Evolutionary conservation across 2,113 vertebrate species (phyloP), one percentile per base, ranked within the genome.

Genomic region (Neodon shergylaensis): DNA sequence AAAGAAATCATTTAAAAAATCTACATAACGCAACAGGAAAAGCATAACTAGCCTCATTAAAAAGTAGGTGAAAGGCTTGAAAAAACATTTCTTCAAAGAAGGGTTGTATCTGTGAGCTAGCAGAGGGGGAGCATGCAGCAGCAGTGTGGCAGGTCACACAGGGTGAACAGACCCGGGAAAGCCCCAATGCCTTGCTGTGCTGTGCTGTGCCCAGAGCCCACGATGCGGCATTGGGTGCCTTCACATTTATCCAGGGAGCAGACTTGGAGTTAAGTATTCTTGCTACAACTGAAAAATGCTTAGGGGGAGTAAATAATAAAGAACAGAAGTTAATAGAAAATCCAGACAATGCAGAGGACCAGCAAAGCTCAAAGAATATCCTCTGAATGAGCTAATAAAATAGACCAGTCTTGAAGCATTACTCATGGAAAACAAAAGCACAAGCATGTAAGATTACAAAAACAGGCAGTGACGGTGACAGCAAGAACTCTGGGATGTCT

Each of bases 91-190:
- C 28, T 73, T 13, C 31, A 49, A 54, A 76, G 44, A 94, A 54
- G 4, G 36, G 36, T 54, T 36, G 24, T 8, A 49, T 78, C 54
- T 54, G 31, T 28, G 44, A 33, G 31, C 49, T 63, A 42, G 36
- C 13, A 21, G 36, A 19, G 12, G 33, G 36, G 36, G 66, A 17
- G 2, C 4, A 2, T 1, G 19, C 21, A 16, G 52, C 3, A 26
- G 12, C 36, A 26, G 28, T 9, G 4, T 9, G 2, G 22, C 5
- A 8, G 1, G 28, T 28, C 26, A 7, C 0, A n/a, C 36, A 54
- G 63, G 26, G 31, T 22, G n/a, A 66, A 14, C 1, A 24, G 28
- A 19, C 19, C 8, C 26, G 14, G 36, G 77, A 22, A 33, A 28
- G 3, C 28, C 5, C 2, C 33, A 24, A 24, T 47, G 8, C 4